Conservation (phyloP, 2,888 invertebrate species). For the Idaea straminata region DNA sequence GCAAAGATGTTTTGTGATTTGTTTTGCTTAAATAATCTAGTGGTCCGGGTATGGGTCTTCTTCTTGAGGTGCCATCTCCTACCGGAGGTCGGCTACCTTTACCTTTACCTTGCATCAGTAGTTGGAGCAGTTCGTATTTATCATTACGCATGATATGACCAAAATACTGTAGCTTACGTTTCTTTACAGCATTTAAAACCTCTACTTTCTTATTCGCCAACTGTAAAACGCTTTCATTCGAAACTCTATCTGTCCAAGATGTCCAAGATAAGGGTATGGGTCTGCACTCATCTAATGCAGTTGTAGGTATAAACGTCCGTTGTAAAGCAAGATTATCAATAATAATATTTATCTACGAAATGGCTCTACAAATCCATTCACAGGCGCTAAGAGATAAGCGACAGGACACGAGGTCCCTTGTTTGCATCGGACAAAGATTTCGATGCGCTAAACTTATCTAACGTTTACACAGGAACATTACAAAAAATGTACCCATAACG, state of each 20-base stretch:
- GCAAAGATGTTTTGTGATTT: neutral
- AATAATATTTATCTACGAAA: conserved; percentile 12
- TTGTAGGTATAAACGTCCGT: neutral
- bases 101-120: no score
- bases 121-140: no score
- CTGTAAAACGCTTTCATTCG: no score
- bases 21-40: neutral
- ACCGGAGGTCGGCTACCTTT: no score
- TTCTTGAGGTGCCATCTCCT: no score
- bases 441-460: conserved; percentile 69
- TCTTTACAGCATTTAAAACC: no score
- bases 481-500: conserved; percentile 56
- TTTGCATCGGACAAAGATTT: conserved; percentile 74
- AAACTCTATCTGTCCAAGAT: no score
- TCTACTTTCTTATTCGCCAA: no score
- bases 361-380: conserved; percentile 52
- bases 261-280: neutral
- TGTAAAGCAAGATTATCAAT: conserved; percentile 16
- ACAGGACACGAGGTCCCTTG: conserved; percentile 65
- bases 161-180: no score
- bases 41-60: neutral
- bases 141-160: no score
- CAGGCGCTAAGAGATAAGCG: conserved; percentile 65
- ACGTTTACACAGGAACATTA: conserved; percentile 67
- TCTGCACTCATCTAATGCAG: neutral